Base-by-base conservation (phyloP, 2,888 invertebrate genomes). In the Drosophila bunnanda region DNA sequence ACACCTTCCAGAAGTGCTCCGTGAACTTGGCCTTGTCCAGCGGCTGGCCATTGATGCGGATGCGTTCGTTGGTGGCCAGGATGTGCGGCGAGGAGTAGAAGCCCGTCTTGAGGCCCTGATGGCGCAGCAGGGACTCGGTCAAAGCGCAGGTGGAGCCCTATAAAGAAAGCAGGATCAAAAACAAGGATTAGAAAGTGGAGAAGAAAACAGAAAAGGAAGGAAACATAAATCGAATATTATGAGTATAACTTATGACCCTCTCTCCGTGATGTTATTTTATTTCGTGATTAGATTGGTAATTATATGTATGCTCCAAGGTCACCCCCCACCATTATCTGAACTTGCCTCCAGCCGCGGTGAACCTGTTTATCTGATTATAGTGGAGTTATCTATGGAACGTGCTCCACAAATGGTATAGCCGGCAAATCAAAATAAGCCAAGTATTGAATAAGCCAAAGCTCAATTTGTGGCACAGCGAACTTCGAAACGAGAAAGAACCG, bases 71-170 rank as follows among this genome's bases (percentile, higher is more conserved):
- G 0, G 98, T 98, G 39, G 96, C 96, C 7, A 99, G 94, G 69
- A 99, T 93, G 93, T 99, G 99, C 0, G 99, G 99, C 0, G 99
- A 99, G 54, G 98, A 98, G 92, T 95, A 99, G 91, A 99, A 97
- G 8, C 99, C 99, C 0, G 99, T 99, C 86, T 94, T 95, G 88
- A 95, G 95, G 3, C 98, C 98, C 90, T 97, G 95, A 28, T 95
- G 93, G 0, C 97, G 95, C 12, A 99, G 93, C 72, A 99, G 97
- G 0, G 96, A 95, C 92, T 99, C 99, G 77, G 96, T 95, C 92
- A 97, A 96, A 0, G 98, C 98, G 91, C 98, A 98, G 0, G 98
- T 98, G 20, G 98, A 98, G 25, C 97, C 97, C 95, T 94, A 77
- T 5, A 4, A 8, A 9, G 12, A 9, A 9, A 3, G 2, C 72